phyloP scores from a whole-genome alignment of 2,888 invertebrate species.

The Epinotia ramella region DNA sequence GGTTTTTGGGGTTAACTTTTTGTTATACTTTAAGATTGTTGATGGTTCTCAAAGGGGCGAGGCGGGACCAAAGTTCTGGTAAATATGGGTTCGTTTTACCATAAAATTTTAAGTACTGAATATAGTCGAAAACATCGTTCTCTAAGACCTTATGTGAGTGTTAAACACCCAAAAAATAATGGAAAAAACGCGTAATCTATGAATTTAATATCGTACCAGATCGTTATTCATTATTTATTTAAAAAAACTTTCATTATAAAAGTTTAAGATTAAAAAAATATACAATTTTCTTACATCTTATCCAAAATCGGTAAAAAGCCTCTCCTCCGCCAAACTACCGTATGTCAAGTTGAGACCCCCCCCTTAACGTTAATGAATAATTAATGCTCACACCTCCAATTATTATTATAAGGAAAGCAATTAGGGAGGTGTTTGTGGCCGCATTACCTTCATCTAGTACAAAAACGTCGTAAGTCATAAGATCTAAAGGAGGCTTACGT shows the following conservation, averaged over 20 bases:
- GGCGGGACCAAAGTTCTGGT: conserved; percentile 41
- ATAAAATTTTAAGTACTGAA: conserved; percentile 1
- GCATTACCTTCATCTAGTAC: conserved; percentile 13
- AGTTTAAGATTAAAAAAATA: not conserved
- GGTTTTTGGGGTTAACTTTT: conserved; percentile 57
- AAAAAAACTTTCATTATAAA: too few relatives aligned
- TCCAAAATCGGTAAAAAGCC: conserved; percentile 47
- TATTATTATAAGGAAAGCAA: conserved; percentile 81
- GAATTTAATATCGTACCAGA: too few relatives aligned
- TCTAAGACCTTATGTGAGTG: not conserved
- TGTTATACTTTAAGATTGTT: conserved; percentile 59
- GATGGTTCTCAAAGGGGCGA: conserved; percentile 53
- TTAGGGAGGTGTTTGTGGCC: conserved; percentile 54
- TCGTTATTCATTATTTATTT: too few relatives aligned
- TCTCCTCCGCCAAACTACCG: conserved; percentile 72
- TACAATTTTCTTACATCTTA: not conserved
- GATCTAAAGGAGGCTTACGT: not conserved
- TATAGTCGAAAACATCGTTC: not conserved
- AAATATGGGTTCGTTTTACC: conserved; percentile 20
- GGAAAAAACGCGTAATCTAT: too few relatives aligned
- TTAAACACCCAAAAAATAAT: too few relatives aligned
- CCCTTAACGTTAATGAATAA: conserved; percentile 81
- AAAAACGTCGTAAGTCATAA: not conserved
- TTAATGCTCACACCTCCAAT: conserved; percentile 82
- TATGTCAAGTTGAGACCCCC: conserved; percentile 71